Percentiles rank a stretch among this genome's conserved stretches.
phyloP scores from a whole-genome alignment of 2,113 vertebrate species.

The Camelus bactrianus region DNA sequence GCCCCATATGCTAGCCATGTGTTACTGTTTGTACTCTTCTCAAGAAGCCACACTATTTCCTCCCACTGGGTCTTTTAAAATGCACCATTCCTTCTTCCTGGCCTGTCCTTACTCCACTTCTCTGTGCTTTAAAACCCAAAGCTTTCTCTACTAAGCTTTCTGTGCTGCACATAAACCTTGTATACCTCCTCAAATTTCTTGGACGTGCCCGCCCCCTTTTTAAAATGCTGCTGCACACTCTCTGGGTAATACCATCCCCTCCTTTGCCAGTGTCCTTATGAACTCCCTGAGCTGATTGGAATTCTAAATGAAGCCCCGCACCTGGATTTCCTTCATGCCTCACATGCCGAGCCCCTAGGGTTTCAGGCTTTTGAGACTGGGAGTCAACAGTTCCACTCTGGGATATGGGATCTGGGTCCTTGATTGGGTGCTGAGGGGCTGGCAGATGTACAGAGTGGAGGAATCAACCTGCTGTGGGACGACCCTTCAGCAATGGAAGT shows the following conservation, averaged over 20 bases:
- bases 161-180: neutral
- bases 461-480: neutral
- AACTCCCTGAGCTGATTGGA: neutral
- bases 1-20: rapidly evolving
- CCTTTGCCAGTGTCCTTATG: neutral
- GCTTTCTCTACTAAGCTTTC: neutral
- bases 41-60: neutral
- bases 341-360: neutral
- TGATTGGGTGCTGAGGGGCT: neutral
- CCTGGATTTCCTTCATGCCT: neutral
- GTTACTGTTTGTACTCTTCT: neutral
- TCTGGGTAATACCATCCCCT: neutral
- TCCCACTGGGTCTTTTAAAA: neutral
- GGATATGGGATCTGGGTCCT: neutral
- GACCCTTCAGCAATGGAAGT: neutral
- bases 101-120: neutral
- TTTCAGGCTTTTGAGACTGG: neutral
- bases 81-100: neutral
- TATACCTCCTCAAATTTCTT: neutral
- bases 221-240: neutral
- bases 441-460: neutral
- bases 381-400: neutral
- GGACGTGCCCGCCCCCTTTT: neutral
- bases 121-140: neutral
- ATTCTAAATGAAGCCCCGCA: neutral